Base-by-base conservation (phyloP, 2,113 vertebrate genomes). In the Campylomormyrus numenius region DNA sequence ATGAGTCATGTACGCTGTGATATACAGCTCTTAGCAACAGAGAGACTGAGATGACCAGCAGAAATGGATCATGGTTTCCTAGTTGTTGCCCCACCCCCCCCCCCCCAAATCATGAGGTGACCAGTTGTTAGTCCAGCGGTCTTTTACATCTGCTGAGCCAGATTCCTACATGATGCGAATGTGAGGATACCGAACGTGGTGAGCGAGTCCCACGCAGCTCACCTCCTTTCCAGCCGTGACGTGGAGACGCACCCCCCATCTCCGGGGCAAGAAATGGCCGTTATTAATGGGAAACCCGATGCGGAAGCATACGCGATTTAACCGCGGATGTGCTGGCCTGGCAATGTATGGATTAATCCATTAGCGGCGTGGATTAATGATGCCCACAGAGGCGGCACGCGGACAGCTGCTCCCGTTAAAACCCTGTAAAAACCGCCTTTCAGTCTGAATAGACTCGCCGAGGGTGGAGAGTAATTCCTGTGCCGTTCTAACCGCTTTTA, bases 381-480 rank as follows among this genome's bases (percentile, higher is more conserved):
- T 74, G 80, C 52, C 48, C 77, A 50, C 91, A 89, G 86, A 80
- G 80, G 21, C 42, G 4, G 45, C 49, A n/a, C 49, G 5, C 35
- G 24, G 87, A 56, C 87, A 53, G 56, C 39, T 13, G 45, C 46
- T 52, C 31, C 86, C 48, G 11, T 50, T 24, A 85, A 88, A 74
- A 39, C 35, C 8, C 50, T 31, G 31, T 85, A 50, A 70, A 39
- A 52, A 66, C 50, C 50, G 21, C 49, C 24, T 39, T 35, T 84
- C 62, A 85, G 80, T 24, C n/a, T 46, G 48, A 90, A 85, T 49
- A 49, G 58, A 90, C 58, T 87, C 11, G 58, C 42, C 10, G n/a
- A 52, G 35, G 58, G 58, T 86, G n/a, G 74, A 77, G 87, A 85
- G 74, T 91, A 88, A 88, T 91, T 53, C 85, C 70, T 35, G 66